A percentile compares a stretch with the other conserved stretches of the same genome.
phyloP scores from a whole-genome alignment of 2,113 vertebrate genomes.

The Seriola rivoliana region DNA sequence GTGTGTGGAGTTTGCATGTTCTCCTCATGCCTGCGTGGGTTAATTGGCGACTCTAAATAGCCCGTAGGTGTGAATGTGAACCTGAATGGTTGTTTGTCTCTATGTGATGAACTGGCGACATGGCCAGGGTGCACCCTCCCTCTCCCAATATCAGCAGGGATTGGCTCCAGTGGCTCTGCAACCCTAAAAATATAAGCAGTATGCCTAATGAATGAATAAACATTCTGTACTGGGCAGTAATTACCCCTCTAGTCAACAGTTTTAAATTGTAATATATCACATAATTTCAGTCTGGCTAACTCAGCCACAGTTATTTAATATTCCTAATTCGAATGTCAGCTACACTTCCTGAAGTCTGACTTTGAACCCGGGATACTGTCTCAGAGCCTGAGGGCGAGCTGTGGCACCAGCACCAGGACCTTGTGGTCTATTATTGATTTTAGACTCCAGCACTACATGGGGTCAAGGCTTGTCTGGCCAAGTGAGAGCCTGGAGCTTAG shows the following conservation, averaged over 20 bases:
- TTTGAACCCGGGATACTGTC: conserved; percentile 34
- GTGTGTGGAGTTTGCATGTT: no score
- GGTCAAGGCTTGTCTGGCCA: conserved; percentile 39
- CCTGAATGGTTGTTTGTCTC: no score
- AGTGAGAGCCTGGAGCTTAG: conserved; percentile 37
- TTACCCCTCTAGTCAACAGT: not conserved
- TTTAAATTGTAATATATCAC: not conserved
- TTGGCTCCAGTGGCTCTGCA: no score
- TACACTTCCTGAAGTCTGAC: conserved; percentile 27
- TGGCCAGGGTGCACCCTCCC: no score
- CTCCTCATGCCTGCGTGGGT: no score
- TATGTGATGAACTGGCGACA: no score
- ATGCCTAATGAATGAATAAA: not conserved
- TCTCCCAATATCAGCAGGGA: no score
- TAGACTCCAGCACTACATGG: conserved; percentile 35
- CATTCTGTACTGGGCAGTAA: not conserved
- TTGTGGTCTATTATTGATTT: conserved; percentile 58
- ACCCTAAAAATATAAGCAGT: no score
- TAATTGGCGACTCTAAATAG: no score
- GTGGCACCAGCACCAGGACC: conserved; percentile 26
- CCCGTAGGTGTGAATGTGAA: no score
- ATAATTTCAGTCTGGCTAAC: not conserved
- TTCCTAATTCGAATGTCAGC: conserved; percentile 10
- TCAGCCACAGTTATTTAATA: conserved; percentile 6
- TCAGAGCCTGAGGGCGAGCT: conserved; percentile 3